Conservation (phyloP, 1,140 invertebrate genomes). For the Gyrodactylus bullatarudis region DNA sequence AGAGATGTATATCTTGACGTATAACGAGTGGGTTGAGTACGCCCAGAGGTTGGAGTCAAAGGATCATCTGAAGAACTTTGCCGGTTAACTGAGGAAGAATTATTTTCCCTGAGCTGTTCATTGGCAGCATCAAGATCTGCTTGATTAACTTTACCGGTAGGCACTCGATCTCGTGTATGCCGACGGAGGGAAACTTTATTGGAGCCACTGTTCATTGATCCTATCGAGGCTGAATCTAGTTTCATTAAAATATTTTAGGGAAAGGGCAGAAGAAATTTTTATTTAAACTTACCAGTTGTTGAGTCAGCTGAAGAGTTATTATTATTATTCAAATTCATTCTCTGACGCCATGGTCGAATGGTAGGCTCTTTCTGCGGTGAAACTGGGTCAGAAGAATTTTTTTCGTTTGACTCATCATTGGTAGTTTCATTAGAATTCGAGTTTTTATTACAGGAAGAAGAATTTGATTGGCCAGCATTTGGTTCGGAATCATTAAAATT, state of each 20-base stretch:
- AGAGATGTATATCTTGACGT: background rate
- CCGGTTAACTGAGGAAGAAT: background rate
- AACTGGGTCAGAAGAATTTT: too few species aligned
- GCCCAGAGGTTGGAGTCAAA: background rate
- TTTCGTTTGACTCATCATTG: too few species aligned
- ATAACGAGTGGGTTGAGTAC: background rate
- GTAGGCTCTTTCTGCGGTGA: too few species aligned
- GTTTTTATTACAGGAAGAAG: too few species aligned
- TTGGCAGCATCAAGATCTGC: background rate
- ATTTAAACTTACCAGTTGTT: background rate
- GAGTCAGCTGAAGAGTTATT: background rate
- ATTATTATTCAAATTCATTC: background rate
- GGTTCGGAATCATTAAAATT: background rate
- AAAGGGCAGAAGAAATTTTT: too few species aligned
- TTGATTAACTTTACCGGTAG: constrained; percentile 3
- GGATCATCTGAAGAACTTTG: background rate
- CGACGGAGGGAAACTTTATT: background rate
- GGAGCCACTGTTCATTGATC: background rate
- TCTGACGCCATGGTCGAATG: background rate
- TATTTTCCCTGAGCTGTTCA: background rate
- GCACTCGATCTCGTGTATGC: background rate
- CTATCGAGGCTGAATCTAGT: background rate
- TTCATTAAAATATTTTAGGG: background rate
- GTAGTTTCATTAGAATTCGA: too few species aligned
- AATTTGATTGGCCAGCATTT: too few species aligned